phyloP scores from a whole-genome alignment of 2,113 vertebrate species.

The Okapia johnstoni region DNA sequence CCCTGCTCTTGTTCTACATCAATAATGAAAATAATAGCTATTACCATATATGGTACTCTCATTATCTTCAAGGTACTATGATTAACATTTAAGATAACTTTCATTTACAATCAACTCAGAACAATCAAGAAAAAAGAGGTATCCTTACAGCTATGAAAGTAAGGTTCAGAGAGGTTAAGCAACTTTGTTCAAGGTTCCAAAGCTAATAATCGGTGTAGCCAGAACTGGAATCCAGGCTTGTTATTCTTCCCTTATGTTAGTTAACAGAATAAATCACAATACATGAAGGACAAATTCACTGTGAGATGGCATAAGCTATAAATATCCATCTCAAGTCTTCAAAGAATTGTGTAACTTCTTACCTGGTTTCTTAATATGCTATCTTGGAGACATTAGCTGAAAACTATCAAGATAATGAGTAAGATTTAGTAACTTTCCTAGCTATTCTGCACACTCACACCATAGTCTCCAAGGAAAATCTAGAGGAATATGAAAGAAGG shows the following conservation, averaged over 20 bases:
- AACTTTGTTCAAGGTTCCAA: not conserved
- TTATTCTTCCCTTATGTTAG: not conserved
- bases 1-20: not conserved
- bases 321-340: not conserved
- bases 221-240: not conserved
- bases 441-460: not conserved
- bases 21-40: not conserved
- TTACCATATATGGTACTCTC: not conserved
- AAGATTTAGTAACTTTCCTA: not conserved
- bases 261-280: slow-evolving; percentile 14
- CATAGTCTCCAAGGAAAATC: not conserved
- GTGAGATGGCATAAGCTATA: not conserved
- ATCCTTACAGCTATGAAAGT: not conserved
- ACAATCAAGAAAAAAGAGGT: not conserved
- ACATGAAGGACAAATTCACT: not conserved
- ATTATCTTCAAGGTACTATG: not conserved
- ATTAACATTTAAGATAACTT: not conserved
- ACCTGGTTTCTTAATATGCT: not conserved
- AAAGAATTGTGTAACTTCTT: not conserved
- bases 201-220: not conserved
- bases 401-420: slow-evolving; percentile 13
- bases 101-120: not conserved
- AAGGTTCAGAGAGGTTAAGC: not conserved
- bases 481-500: not conserved
- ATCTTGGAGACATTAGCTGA: not conserved